phyloP scores from a whole-genome alignment of 2,113 vertebrate species.

The Callocephalon fimbriatum region DNA sequence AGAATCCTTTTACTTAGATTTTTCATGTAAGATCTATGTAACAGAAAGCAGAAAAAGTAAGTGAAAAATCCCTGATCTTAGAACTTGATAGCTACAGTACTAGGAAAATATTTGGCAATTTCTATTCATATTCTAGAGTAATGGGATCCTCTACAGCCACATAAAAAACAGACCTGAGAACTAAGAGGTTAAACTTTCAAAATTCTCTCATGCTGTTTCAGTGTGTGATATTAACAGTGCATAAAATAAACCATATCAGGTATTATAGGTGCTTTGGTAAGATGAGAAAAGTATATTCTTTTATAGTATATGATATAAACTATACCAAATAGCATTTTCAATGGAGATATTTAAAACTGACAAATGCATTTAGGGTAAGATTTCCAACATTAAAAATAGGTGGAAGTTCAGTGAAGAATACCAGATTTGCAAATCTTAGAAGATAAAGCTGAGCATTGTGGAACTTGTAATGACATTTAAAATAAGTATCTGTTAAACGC shows the following conservation, averaged over 20 bases:
- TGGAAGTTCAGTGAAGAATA: conserved; percentile 68
- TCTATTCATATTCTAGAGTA: not conserved
- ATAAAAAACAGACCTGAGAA: not conserved
- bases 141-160: not conserved
- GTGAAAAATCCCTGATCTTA: not conserved
- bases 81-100: not conserved
- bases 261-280: not conserved
- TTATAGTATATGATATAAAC: conserved; percentile 44
- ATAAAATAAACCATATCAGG: not conserved
- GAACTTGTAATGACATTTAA: conserved; percentile 31
- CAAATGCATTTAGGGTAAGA: conserved; percentile 51
- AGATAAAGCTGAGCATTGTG: conserved; percentile 71
- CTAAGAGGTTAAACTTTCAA: not conserved
- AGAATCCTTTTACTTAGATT: not conserved
- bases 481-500: not conserved
- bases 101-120: not conserved
- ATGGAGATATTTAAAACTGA: conserved; percentile 68
- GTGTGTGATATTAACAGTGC: not conserved
- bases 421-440: conserved; percentile 71
- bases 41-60: not conserved
- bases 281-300: conserved; percentile 74
- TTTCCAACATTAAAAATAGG: conserved; percentile 49
- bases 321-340: conserved; percentile 62
- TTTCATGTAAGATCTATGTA: not conserved
- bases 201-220: not conserved